Evolutionary conservation across 37 sponge, comb jelly and placozoan species (phyloP).

Genomic region (Ephydatia muelleri): DNA sequence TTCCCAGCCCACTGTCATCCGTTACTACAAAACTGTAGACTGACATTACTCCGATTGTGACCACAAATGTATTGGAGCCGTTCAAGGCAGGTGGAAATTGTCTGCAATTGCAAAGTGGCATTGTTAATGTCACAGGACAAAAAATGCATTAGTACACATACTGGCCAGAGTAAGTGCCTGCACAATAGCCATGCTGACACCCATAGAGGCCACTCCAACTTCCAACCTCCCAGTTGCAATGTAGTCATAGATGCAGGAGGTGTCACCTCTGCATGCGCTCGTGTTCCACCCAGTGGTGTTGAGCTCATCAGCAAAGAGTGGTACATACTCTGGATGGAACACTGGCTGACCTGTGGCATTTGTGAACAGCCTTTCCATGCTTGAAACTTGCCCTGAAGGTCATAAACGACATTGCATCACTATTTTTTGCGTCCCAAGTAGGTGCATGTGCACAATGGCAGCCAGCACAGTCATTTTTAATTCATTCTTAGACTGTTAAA

Average conservation of each 20-base stretch:
- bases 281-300: conserved; percentile 6
- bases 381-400: conserved; percentile 62
- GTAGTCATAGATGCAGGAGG: conserved; percentile 55
- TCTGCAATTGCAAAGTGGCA: conserved; percentile 8
- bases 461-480: no score
- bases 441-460: no score
- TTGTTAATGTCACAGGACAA: no score
- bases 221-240: conserved; percentile 41
- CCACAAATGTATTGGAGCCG: conserved; percentile 28
- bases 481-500: no score
- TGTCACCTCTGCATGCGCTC: conserved; percentile 33
- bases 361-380: conserved; percentile 39
- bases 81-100: conserved; percentile 50
- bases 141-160: no score
- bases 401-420: no score
- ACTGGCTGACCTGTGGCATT: conserved; percentile 17
- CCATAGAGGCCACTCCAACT: conserved; percentile 28
- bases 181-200: background rate
- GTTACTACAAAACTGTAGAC: conserved; percentile 40
- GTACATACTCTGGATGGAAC: conserved; percentile 43
- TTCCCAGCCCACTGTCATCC: background rate
- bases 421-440: no score
- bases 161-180: background rate
- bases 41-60: conserved; percentile 13
- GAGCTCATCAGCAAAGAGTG: conserved; percentile 46